Conservation (phyloP, 92 coral and sea anemone species). For the Heliopora coerulea region DNA sequence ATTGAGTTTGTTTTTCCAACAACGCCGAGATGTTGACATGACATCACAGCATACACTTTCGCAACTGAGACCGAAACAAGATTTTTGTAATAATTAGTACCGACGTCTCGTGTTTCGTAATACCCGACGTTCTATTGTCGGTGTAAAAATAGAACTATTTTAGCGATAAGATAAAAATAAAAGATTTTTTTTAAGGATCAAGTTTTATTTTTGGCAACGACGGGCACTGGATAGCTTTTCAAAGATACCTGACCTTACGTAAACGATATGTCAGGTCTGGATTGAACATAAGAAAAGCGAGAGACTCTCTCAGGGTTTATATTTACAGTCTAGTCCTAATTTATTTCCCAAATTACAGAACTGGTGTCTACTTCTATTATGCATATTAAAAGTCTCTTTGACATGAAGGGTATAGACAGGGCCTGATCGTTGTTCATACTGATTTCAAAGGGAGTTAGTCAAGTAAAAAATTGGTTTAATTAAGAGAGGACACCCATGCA, state of each 20-base stretch:
- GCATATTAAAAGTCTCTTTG: background rate
- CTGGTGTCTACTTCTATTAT: constrained; percentile 6
- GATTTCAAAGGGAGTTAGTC: constrained; percentile 10
- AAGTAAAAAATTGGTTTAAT: constrained; percentile 31
- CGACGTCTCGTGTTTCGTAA: background rate
- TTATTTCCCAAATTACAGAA: background rate
- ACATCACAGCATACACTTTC: background rate
- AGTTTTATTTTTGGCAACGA: background rate
- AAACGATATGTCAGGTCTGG: too few species aligned
- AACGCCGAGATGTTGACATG: constrained; percentile 25
- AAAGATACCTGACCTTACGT: too few species aligned
- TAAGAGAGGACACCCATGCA: constrained; percentile 13
- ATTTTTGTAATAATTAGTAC: too few species aligned
- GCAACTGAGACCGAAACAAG: too few species aligned
- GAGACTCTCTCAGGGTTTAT: background rate
- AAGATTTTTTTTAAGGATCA: background rate
- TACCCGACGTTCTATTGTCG: constrained; percentile 4
- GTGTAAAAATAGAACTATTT: constrained; percentile 13
- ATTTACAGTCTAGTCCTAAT: too few species aligned
- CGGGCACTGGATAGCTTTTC: too few species aligned
- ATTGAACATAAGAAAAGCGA: background rate
- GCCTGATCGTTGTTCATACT: background rate
- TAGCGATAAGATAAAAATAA: background rate
- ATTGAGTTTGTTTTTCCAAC: constrained; percentile 31
- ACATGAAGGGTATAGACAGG: constrained; percentile 13